Base-by-base conservation (phyloP, 2,888 invertebrate genomes). In the Cephus runcator region DNA sequence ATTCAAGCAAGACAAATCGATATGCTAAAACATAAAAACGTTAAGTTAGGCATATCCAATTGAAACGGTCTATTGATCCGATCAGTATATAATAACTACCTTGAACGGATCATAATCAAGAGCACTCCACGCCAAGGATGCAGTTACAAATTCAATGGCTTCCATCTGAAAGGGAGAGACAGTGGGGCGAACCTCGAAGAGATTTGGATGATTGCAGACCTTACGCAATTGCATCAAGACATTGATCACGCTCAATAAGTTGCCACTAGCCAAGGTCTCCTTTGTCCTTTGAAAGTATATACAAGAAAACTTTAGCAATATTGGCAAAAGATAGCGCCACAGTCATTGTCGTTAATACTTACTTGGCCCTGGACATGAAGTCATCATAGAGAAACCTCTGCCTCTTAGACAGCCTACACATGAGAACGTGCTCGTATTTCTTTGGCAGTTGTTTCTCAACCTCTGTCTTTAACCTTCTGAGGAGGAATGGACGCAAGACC, bases 381-480 rank as follows among this genome's bases (percentile, higher is more conserved):
- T 99, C 99, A 92, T 99, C 99, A 93, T 99, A 99, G 79, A 99
- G 94, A 93, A 95, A 98, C 82, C 99, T 94, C 92, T 99, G 99
- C 69, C 99, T 94, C 92, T 98, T 98, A 69, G 99, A 98, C 85
- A 99, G 93, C 75, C 97, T 94, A 90, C 98, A 99, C 94, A 97
- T 95, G 34, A 99, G 94, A 84, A 99, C 95, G 92, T 98, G 98
- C 92, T 99, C 99, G 92, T 97, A 98, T 92, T 99, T 99, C 91
- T 96, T 96, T 80, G 99, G 99, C 95, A 99, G 95, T 93, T 99
- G 98, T 89, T 98, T 98, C 92, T 99, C 99, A 79, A 99, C 99
- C 93, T 99, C 98, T 77, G 94, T 94, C 92, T 99, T 99, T 86
- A 99, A 93, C 83, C 99, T 95, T 81, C 99, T 94, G 88, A 99